Conservation (phyloP, 2,797 vertebrate genomes). For the Melanogrammus aeglefinus region DNA sequence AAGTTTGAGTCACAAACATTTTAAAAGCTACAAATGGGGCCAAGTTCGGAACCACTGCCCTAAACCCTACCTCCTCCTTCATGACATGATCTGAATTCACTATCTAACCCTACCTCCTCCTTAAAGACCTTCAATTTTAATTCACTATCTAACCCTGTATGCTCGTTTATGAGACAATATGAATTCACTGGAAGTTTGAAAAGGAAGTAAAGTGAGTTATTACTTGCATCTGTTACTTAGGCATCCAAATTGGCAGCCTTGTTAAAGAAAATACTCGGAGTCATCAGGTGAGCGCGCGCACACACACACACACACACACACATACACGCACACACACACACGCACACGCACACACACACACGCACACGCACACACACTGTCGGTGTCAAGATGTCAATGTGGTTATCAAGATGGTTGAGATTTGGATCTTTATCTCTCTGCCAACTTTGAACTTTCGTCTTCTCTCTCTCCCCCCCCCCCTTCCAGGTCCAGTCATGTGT, state of each 20-base stretch:
- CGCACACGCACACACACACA: neutral
- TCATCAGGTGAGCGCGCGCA: conserved; percentile 77
- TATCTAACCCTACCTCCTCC: no score
- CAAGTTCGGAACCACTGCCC: no score
- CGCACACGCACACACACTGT: neutral
- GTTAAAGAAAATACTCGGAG: conserved; percentile 82
- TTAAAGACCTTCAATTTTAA: no score
- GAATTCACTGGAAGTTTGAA: no score
- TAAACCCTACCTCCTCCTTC: no score
- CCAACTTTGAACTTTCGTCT: neutral
- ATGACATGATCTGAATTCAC: no score
- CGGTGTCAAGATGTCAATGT: no score
- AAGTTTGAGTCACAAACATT: no score
- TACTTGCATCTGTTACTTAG: conserved; percentile 60
- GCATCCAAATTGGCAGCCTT: conserved; percentile 79
- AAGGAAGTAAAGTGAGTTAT: neutral
- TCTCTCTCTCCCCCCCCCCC: neutral
- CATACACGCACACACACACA: neutral
- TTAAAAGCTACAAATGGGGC: no score
- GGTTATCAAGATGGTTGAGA: neutral
- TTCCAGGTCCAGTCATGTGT: conserved; percentile 83
- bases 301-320: neutral
- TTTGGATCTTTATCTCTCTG: neutral
- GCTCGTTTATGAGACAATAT: no score
- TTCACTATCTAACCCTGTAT: no score